Percentiles rank a stretch among this genome's conserved stretches.
Conservation (phyloP, 2,888 invertebrate genomes). For the Drosophila rellima region DNA sequence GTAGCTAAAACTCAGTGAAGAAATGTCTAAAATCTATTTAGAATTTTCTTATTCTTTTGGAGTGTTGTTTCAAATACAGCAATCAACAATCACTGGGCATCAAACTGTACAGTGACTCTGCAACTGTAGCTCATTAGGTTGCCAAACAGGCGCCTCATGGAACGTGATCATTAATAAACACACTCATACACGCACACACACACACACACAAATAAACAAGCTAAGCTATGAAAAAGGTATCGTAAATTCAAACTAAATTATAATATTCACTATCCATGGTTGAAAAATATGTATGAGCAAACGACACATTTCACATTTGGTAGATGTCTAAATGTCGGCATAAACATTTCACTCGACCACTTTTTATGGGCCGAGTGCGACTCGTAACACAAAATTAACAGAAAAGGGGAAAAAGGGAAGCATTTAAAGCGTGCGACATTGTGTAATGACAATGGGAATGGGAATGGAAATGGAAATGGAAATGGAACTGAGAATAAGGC, state of each 20-base stretch:
- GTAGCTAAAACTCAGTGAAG: not conserved
- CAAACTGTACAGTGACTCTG: conserved; percentile 38
- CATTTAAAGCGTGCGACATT: conserved; percentile 65
- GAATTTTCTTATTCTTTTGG: no score
- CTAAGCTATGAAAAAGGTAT: not conserved
- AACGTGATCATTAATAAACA: conserved; percentile 20
- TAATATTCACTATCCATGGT: conserved; percentile 13
- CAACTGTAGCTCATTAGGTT: conserved; percentile 45
- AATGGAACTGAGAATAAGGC: conserved; percentile 32
- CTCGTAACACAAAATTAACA: conserved; percentile 41
- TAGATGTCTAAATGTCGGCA: conserved; percentile 52
- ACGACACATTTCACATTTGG: conserved; percentile 34
- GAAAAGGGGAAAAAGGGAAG: conserved; percentile 28
- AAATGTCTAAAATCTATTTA: not conserved
- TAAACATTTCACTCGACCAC: conserved; percentile 62
- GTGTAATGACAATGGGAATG: conserved; percentile 52
- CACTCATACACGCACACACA: not conserved
- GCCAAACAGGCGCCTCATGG: conserved; percentile 31
- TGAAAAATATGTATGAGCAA: not conserved
- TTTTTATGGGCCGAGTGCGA: conserved; percentile 53
- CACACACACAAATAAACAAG: not conserved
- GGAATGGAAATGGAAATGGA: no score
- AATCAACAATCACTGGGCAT: no score
- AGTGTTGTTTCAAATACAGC: no score
- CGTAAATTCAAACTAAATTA: conserved; percentile 31